Evolutionary conservation across 1,140 invertebrate genomes (phyloP).

Genomic region (Neotoxoptera formosana): DNA sequence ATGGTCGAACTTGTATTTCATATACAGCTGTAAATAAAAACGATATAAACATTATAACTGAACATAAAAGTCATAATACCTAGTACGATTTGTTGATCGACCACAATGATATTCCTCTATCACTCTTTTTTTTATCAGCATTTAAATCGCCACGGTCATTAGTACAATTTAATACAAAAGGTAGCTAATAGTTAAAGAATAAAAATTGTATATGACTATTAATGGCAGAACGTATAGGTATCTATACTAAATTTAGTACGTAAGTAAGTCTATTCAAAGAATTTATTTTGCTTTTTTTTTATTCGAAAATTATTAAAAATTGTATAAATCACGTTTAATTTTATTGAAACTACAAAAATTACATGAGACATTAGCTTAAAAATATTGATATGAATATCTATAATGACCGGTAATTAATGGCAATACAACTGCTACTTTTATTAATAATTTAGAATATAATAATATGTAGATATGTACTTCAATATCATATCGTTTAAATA

Average conservation of each 20-base stretch:
- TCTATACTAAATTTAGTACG: too few relatives aligned
- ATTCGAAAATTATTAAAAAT: background rate
- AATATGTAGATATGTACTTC: background rate
- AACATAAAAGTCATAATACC: background rate
- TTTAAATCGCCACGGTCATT: background rate
- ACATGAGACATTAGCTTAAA: background rate
- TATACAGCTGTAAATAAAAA: conserved; percentile 46
- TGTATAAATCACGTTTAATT: background rate
- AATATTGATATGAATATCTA: background rate
- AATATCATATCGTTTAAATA: background rate
- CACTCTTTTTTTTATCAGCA: background rate
- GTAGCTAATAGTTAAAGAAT: background rate
- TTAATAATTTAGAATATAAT: background rate
- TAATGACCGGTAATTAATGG: background rate
- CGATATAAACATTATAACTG: background rate
- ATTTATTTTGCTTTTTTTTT: background rate
- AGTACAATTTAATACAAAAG: background rate
- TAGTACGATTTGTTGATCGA: background rate
- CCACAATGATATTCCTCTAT: background rate
- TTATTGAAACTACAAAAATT: background rate
- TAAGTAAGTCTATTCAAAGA: background rate
- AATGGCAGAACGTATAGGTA: background rate
- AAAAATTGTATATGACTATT: background rate
- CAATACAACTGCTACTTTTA: background rate
- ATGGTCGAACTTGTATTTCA: conserved; percentile 52